phyloP scores from a whole-genome alignment of 2,888 invertebrate genomes.

The Acanthosepion esculentum region DNA sequence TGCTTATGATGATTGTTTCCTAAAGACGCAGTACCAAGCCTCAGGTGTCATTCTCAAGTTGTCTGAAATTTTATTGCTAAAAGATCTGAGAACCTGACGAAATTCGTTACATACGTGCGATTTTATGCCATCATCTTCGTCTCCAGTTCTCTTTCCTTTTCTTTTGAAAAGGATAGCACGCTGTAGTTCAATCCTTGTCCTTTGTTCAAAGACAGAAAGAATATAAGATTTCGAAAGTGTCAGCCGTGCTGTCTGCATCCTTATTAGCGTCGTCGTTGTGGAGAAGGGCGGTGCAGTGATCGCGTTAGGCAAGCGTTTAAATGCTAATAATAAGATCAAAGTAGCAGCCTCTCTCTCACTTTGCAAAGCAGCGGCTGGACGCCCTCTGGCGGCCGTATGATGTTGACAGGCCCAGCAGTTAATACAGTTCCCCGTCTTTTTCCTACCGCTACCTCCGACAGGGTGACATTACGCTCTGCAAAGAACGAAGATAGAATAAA shows the following conservation, averaged over 20 bases:
- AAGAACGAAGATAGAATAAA: no score
- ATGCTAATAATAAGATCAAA: slow-evolving; percentile 46
- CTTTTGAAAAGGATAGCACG: no score
- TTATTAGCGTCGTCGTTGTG: neutral
- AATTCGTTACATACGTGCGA: neutral
- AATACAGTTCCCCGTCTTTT: neutral
- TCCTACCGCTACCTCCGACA: neutral
- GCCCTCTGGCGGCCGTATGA: neutral
- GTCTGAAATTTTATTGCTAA: slow-evolving; percentile 40
- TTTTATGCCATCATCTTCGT: neutral
- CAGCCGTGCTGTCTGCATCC: neutral
- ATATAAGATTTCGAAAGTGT: neutral
- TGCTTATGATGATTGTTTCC: neutral
- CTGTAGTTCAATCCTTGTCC: no score
- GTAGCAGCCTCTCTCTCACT: neutral
- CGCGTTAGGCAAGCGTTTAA: slow-evolving; percentile 37
- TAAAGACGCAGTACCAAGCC: slow-evolving; percentile 17
- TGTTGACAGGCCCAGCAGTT: neutral
- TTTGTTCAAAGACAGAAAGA: neutral
- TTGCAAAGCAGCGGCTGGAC: neutral
- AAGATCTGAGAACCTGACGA: neutral
- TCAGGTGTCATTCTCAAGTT: slow-evolving; percentile 44
- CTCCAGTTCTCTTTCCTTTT: no score
- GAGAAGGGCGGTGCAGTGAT: neutral
- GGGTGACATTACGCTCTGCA: neutral